Evolutionary conservation across 2,113 vertebrate genomes (phyloP).

Genomic region (Galeopterus variegatus): DNA sequence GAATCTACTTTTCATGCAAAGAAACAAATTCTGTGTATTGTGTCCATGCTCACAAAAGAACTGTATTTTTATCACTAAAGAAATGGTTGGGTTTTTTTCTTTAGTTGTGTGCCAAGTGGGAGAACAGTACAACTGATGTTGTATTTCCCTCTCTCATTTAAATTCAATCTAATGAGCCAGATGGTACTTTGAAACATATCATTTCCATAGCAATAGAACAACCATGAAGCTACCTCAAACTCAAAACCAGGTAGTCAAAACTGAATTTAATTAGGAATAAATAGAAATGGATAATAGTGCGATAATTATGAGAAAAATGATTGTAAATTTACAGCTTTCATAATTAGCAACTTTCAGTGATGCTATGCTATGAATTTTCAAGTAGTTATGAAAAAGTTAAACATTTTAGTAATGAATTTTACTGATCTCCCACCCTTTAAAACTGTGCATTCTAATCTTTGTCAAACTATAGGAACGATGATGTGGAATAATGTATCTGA

Average conservation of each 20-base stretch:
- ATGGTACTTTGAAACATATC: neutral
- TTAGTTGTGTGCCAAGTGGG: conserved; percentile 60
- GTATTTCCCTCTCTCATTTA: conserved; percentile 70
- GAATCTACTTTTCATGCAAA: conserved; percentile 88
- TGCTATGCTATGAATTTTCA: neutral
- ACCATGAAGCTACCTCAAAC: conserved; percentile 64
- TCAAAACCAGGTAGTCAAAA: conserved; percentile 63
- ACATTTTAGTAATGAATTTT: neutral
- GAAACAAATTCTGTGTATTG: conserved; percentile 96
- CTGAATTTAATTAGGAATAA: conserved; percentile 43
- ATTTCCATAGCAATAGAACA: conserved; percentile 22
- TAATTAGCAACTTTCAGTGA: conserved; percentile 42
- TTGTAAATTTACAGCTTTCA: conserved; percentile 33
- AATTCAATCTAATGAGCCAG: neutral
- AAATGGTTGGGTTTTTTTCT: conserved; percentile 14
- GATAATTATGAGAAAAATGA: conserved; percentile 28
- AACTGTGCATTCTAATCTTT: neutral
- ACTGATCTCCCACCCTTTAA: neutral
- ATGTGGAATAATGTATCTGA: neutral
- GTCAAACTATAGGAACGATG: neutral
- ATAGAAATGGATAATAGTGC: neutral
- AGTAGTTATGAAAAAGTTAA: conserved; percentile 23
- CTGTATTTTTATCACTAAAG: conserved; percentile 91
- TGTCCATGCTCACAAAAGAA: conserved; percentile 97
- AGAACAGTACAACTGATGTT: neutral